Base-by-base conservation (phyloP, 2,797 vertebrate species). In the Oryzias dopingdopingensis region DNA sequence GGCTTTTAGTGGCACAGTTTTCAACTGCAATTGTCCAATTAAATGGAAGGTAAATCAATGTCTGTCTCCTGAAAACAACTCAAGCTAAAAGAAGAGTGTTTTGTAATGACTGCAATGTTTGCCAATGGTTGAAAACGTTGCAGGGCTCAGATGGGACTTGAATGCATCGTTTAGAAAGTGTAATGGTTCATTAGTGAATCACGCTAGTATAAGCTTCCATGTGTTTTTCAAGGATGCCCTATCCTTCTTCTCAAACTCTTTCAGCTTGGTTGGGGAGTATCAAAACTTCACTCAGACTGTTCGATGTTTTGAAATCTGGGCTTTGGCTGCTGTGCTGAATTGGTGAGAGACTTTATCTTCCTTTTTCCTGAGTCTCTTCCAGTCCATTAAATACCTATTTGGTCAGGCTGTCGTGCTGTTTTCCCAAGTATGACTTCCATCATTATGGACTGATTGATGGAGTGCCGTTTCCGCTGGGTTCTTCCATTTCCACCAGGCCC, bases 401-500 rank as follows among this genome's bases (percentile, higher is more conserved):
- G 14, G 4, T n/a, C 12, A 1, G 6, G 4, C n/a, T 53, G 13
- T 15, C 8, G 2, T 46, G 4, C 40, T 26, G 49, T 16, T 24
- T 18, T 32, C 22, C 15, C n/a, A 37, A 52, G 43, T 42, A 20
- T 6, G 13, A 12, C 8, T 46, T 52, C 0, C 23, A 45, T n/a
- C n/a, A 42, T 42, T 17, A 17, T 17, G 32, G 16, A 14, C 10
- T 42, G 45, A n/a, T 10, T 47, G 17, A 37, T 40, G 18, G 4
- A 37, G 44, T 56, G 15, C 5, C 16, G 40, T 18, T n/a, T 24
- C 17, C 32, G 24, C 14, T 29, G 5, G 26, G 22, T 13, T 37
- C 17, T 56, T 24, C 6, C 22, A 37, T 63, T 46, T 37, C 24
- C 44, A 20, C 42, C 49, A 22, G 54, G 18, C 22, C 48, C 14